These are phyloP conservation scores for Ophion ellenae DNA, from an alignment of 2,888 invertebrate genomes.

Conservation along the genomic window DNA sequence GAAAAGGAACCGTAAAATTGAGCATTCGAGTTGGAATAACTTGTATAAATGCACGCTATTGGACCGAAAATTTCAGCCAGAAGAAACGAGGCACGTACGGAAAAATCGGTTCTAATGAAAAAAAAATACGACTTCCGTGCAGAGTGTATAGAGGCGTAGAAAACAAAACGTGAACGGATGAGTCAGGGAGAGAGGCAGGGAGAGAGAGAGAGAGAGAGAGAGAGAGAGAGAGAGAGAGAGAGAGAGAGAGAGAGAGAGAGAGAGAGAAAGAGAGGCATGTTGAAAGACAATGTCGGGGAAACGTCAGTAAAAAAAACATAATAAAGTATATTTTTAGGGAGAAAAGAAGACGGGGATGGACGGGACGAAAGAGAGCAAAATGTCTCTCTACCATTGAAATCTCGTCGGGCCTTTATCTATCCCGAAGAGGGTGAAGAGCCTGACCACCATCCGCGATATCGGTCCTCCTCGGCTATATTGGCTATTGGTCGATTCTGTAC, in stretches of 20 bases:
- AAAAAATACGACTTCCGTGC: slow-evolving; percentile 36
- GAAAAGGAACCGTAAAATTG: neutral
- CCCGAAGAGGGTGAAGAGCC: slow-evolving; percentile 39
- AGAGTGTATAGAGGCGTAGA: slow-evolving; percentile 14
- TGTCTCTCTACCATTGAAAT: slow-evolving; percentile 62
- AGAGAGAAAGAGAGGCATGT: neutral
- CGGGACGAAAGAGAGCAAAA: slow-evolving; percentile 40
- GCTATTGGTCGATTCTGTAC: slow-evolving; percentile 37
- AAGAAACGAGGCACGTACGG: slow-evolving; percentile 48
- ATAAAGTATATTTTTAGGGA: slow-evolving; percentile 40
- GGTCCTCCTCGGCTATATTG: slow-evolving; percentile 9
- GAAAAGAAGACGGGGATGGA: slow-evolving; percentile 3
- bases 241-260: too few relatives aligned
- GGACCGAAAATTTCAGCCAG: slow-evolving; percentile 20
- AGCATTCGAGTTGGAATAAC: neutral
- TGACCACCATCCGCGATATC: slow-evolving; percentile 62
- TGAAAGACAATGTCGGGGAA: neutral
- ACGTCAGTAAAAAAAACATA: slow-evolving; percentile 7
- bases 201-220: slow-evolving; percentile 3
- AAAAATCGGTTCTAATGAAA: slow-evolving; percentile 62
- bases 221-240: neutral
- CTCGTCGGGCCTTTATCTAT: slow-evolving; percentile 64
- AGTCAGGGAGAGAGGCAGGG: neutral
- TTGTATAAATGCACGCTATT: neutral
- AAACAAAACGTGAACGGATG: slow-evolving; percentile 42